A percentile compares a stretch with the other conserved stretches of the same genome.
These are phyloP conservation scores for Orchesella flavescens DNA, from an alignment of 2,888 invertebrate genomes.

Conservation along the genomic window DNA sequence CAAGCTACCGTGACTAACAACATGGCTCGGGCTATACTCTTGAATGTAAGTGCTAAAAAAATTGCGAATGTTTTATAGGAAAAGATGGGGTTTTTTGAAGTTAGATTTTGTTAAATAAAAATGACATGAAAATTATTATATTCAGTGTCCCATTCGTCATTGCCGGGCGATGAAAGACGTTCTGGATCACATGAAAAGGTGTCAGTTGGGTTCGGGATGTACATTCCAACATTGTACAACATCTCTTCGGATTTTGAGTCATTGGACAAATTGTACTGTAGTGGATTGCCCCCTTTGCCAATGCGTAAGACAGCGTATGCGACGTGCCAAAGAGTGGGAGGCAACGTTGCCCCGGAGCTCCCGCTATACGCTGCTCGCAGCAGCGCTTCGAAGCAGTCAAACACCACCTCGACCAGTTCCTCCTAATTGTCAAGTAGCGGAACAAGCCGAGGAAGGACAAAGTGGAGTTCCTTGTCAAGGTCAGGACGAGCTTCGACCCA, in stretches of 20 bases:
- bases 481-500: constrained; percentile 36
- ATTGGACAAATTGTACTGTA: constrained; percentile 58
- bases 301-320: constrained; percentile 50
- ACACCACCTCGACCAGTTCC: constrained; percentile 27
- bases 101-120: neutral
- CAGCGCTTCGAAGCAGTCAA: constrained; percentile 50
- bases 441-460: constrained; percentile 49
- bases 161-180: constrained; percentile 51
- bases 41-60: constrained; percentile 50
- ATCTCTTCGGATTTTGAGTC: constrained; percentile 46
- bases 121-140: neutral
- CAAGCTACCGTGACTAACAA: constrained; percentile 22
- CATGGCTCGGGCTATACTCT: constrained; percentile 38
- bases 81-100: neutral
- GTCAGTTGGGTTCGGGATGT: constrained; percentile 26
- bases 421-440: constrained; percentile 50
- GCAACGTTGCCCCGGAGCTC: constrained; percentile 42
- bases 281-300: constrained; percentile 57
- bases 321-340: constrained; percentile 57
- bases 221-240: constrained; percentile 53
- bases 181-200: constrained; percentile 49
- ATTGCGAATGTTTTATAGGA: neutral
- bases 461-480: constrained; percentile 50
- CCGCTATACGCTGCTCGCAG: constrained; percentile 51
- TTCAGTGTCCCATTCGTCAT: constrained; percentile 55